These are phyloP conservation scores for Euphydryas editha DNA, from an alignment of 2,888 invertebrate species.

Conservation along the genomic window DNA sequence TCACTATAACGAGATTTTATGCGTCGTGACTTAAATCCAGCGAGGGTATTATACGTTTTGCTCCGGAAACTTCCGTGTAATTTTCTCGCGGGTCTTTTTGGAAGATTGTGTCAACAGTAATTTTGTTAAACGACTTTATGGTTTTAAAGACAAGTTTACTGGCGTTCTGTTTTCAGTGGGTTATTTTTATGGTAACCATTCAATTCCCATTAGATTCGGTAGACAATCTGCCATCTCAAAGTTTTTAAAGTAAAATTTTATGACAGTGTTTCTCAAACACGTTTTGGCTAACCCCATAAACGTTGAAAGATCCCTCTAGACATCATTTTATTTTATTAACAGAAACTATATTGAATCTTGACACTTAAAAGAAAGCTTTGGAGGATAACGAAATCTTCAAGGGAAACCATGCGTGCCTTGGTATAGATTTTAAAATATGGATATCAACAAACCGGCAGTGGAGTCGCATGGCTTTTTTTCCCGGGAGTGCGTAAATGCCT, in stretches of 20 bases:
- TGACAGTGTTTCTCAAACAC: background rate
- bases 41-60: conserved; percentile 37
- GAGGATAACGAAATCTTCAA: too few species aligned
- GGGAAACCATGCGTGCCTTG: too few species aligned
- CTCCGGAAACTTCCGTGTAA: conserved; percentile 37
- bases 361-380: too few species aligned
- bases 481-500: too few species aligned
- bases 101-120: conserved; percentile 39
- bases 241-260: conserved; percentile 3
- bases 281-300: background rate
- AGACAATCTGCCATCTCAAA: background rate
- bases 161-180: background rate
- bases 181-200: conserved; percentile 11
- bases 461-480: too few species aligned
- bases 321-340: too few species aligned
- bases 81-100: conserved; percentile 40
- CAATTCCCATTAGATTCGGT: background rate
- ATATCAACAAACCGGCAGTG: too few species aligned
- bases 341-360: too few species aligned
- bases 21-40: conserved; percentile 38
- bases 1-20: conserved; percentile 36
- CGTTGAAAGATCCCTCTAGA: background rate
- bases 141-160: conserved; percentile 25
- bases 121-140: conserved; percentile 35
- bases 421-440: too few species aligned